Conservation (phyloP, 2,888 invertebrate genomes). For the Protonemura montana region DNA sequence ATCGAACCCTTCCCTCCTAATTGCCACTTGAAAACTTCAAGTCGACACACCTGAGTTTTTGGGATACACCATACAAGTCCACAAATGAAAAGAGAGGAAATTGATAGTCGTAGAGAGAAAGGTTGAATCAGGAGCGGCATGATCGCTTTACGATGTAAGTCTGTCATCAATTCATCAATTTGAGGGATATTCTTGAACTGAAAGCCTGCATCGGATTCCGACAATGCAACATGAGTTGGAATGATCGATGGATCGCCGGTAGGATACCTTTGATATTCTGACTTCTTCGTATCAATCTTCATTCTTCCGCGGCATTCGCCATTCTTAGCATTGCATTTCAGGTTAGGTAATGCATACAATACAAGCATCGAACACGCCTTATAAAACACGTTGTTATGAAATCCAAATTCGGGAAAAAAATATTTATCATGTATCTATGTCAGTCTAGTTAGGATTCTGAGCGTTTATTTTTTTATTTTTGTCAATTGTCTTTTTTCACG, state of each 20-base stretch:
- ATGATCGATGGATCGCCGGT: conserved; percentile 37
- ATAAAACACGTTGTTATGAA: conserved; percentile 23
- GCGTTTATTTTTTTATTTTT: no score
- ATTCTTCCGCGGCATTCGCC: conserved; percentile 25
- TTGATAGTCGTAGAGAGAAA: no score
- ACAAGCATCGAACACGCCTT: conserved; percentile 10
- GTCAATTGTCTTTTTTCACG: no score
- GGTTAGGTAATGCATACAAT: neutral
- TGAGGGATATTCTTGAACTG: neutral
- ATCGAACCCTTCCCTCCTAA: no score
- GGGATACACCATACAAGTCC: no score
- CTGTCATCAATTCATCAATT: conserved; percentile 41
- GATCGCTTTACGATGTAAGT: conserved; percentile 33
- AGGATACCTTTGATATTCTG: conserved; percentile 39
- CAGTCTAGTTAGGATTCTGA: no score
- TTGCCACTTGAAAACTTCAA: no score
- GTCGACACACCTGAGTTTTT: no score
- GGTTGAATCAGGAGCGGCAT: no score
- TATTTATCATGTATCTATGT: neutral
- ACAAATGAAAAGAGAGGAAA: no score
- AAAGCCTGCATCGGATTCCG: neutral
- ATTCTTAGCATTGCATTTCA: neutral
- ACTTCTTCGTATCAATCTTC: conserved; percentile 38
- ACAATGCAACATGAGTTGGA: conserved; percentile 30
- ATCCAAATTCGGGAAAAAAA: neutral